These are phyloP conservation scores for Pterocles gutturalis DNA, from an alignment of 2,113 vertebrate species.

Conservation along the genomic window DNA sequence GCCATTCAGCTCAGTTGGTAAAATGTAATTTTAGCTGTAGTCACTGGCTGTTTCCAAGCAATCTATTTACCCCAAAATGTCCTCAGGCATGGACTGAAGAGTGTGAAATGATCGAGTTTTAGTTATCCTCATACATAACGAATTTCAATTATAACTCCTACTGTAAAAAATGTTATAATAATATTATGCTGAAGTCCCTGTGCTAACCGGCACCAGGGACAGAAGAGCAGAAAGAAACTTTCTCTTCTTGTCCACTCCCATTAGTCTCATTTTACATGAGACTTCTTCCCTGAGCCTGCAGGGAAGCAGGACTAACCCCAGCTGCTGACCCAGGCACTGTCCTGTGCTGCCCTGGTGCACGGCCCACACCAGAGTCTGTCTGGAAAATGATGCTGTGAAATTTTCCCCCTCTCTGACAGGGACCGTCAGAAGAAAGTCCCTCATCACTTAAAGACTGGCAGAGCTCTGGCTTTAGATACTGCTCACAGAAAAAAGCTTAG, in stretches of 20 bases:
- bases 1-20: conserved; percentile 80
- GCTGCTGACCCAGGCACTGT: background rate
- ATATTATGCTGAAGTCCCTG: conserved; percentile 62
- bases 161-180: conserved; percentile 79
- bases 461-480: background rate
- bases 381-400: background rate
- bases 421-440: background rate
- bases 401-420: background rate
- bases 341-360: background rate
- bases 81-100: conserved; percentile 78
- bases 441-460: background rate
- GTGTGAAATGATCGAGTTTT: conserved; percentile 82
- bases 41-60: conserved; percentile 80
- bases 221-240: conserved; percentile 51
- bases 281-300: background rate
- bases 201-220: conserved; percentile 40
- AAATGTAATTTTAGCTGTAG: conserved; percentile 84
- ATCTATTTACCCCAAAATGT: conserved; percentile 83
- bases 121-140: conserved; percentile 81
- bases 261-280: conserved; percentile 19
- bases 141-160: conserved; percentile 82
- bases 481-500: conserved; percentile 20
- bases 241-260: conserved; percentile 26
- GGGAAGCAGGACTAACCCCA: background rate
- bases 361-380: fast-evolving